Percentiles rank a stretch among this genome's conserved stretches.
Evolutionary conservation across 2,888 invertebrate species (phyloP).

Genomic region (Drosophila imparisetae): DNA sequence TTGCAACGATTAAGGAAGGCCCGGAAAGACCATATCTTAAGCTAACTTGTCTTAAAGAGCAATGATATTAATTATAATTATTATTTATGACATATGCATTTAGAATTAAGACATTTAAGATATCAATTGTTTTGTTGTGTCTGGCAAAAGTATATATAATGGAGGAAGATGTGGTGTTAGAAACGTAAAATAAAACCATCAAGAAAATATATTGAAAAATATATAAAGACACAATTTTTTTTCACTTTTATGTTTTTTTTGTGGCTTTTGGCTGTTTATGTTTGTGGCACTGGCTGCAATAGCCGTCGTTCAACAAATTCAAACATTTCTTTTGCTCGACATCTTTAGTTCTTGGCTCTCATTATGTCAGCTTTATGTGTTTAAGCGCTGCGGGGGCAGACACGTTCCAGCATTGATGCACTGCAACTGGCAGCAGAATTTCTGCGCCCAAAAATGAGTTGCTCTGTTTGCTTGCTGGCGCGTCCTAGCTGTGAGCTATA

Average conservation of each 20-base stretch:
- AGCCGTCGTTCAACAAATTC: not conserved
- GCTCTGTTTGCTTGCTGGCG: slow-evolving; percentile 38
- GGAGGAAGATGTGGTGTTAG: not conserved
- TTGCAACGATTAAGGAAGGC: not conserved
- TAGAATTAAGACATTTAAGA: not conserved
- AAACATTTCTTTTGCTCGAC: not conserved
- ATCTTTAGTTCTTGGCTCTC: not conserved
- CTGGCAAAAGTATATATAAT: not conserved
- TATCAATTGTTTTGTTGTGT: not conserved
- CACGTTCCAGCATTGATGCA: slow-evolving; percentile 45
- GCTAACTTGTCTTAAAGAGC: not conserved
- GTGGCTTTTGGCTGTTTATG: rapidly evolving
- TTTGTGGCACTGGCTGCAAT: not conserved
- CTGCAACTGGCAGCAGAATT: slow-evolving; percentile 49
- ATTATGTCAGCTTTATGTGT: slow-evolving; percentile 7
- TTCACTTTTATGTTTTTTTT: not conserved
- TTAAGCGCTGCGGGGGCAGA: slow-evolving; percentile 52
- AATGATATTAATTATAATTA: not conserved
- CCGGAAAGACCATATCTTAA: not conserved
- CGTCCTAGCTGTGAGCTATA: slow-evolving; percentile 34
- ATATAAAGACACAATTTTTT: not conserved
- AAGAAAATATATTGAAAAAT: not conserved
- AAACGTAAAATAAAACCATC: not conserved
- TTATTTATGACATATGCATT: not conserved
- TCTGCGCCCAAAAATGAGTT: slow-evolving; percentile 41